Conservation (phyloP, 2,797 vertebrate species). For the Basileuterus tristriatus region DNA sequence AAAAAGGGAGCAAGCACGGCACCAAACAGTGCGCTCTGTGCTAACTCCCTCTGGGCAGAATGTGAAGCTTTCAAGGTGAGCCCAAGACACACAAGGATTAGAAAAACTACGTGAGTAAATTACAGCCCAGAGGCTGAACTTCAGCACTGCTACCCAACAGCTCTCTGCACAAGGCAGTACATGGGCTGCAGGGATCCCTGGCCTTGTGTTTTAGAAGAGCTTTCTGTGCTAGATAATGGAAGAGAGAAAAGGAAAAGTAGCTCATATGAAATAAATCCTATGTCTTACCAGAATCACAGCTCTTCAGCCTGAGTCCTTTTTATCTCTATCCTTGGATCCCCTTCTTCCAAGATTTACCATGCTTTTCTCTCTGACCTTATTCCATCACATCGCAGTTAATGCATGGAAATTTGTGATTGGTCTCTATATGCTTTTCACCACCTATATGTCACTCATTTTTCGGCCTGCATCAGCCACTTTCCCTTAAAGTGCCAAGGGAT, state of each 20-base stretch:
- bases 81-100: not conserved
- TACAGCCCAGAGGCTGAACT: not conserved
- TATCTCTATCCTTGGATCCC: not conserved
- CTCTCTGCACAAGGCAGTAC: not conserved
- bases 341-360: not conserved
- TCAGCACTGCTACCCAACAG: not conserved
- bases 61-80: not conserved
- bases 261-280: not conserved
- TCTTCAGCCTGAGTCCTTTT: not conserved
- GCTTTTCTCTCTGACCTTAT: not conserved
- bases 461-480: not conserved
- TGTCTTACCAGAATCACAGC: not conserved
- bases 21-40: accelerated
- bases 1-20: accelerated
- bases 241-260: not conserved
- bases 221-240: not conserved
- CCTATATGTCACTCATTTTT: not conserved
- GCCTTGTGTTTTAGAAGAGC: not conserved
- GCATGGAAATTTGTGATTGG: not conserved
- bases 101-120: not conserved
- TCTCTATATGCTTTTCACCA: not conserved
- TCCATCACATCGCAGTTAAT: not conserved
- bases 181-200: not conserved
- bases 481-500: not conserved
- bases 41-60: not conserved